Evolutionary conservation across 2,888 invertebrate genomes (phyloP), one percentile per base, ranked within the genome.

Genomic region (Pharmacophagus antenor): DNA sequence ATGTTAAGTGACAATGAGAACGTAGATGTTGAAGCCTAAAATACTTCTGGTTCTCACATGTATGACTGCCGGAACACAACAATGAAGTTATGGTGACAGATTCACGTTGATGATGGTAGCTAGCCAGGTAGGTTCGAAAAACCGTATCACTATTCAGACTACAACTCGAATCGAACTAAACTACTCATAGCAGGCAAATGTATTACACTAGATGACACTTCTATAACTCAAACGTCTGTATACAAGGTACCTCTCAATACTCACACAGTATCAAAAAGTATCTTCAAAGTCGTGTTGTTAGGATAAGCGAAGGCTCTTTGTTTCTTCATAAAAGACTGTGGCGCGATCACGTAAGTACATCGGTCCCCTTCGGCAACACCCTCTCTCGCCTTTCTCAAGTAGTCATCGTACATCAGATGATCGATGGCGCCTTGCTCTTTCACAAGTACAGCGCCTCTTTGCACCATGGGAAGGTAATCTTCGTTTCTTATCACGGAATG

Each of bases 321-420:
- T 65, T 92, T 92, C 42, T 88, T 92, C 71, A 95, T 91, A 65
- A 96, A 94, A 0, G 93, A 83, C 49, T 93, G 92, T 18, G 94
- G 94, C 7, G 95, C 95, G 55, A 95, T 92, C 0, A 96, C 96
- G 73, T 94, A 96, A 0, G 94, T 94, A 73, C 97, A 97, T 55
- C 95, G 91, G 0, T 93, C 81, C 12, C 88, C 85, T 73, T 96
- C 95, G 0, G 88, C 87, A 0, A 92, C 75, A 0, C 86, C 88
- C 64, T 91, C 84, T 25, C 88, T 76, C 0, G 93, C 91, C 73
- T 94, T 95, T 53, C 82, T 86, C 61, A 92, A 81, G 71, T 96
- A 96, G 72, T 96, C 95, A 1, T 86, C 78, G 67, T 94, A 95
- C 84, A 96, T 93, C 5, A 95, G 82, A 65, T 94, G 92, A 69